Evolutionary conservation across 2,888 invertebrate genomes (phyloP).

Genomic region (Archips xylosteana): DNA sequence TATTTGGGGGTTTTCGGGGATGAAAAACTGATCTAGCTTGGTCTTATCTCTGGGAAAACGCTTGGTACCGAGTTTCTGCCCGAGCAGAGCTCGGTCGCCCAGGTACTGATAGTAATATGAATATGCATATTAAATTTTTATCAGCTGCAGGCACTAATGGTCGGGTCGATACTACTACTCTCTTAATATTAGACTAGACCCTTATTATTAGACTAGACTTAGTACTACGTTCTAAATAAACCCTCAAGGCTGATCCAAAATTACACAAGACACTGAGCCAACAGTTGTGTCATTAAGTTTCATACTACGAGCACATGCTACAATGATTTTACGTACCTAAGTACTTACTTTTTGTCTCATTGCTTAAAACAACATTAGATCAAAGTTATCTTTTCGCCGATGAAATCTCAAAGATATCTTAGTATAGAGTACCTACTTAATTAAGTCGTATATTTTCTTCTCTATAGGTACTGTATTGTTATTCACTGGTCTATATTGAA

Average conservation of each 20-base stretch:
- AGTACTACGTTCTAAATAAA: conserved; percentile 50
- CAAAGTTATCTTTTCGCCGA: neutral
- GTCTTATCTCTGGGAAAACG: too few relatives aligned
- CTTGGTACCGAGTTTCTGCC: too few relatives aligned
- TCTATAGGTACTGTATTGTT: neutral
- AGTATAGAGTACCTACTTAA: neutral
- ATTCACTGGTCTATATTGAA: too few relatives aligned
- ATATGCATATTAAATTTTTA: neutral
- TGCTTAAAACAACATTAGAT: neutral
- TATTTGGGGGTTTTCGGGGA: too few relatives aligned
- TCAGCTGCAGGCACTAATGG: neutral
- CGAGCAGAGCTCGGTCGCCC: too few relatives aligned
- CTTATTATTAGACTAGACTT: conserved; percentile 40
- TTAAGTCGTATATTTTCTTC: neutral
- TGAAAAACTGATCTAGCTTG: too few relatives aligned
- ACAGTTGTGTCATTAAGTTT: conserved; percentile 46
- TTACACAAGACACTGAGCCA: conserved; percentile 49
- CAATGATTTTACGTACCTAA: neutral
- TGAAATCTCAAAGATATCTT: neutral
- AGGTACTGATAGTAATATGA: too few relatives aligned
- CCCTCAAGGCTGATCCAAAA: conserved; percentile 55
- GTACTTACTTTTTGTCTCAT: neutral
- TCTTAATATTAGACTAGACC: conserved; percentile 10
- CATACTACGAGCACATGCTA: conserved; percentile 1
- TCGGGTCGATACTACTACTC: neutral